Base-by-base conservation (phyloP, 2,113 vertebrate species). In the Steatornis caripensis region DNA sequence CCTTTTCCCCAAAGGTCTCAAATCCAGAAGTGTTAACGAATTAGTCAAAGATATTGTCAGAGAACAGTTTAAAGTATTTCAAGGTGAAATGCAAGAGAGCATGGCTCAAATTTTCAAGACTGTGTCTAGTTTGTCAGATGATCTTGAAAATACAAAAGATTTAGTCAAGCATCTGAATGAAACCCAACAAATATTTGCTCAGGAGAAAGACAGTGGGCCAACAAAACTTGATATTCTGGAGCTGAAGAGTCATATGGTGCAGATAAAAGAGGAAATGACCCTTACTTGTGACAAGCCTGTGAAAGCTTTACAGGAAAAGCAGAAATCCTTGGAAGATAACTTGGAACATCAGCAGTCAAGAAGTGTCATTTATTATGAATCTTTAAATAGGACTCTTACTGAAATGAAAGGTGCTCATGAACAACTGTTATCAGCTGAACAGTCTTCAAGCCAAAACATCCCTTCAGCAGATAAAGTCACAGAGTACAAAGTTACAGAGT, bases 61-160 rank as follows among this genome's bases (percentile, higher is more conserved):
- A 94, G 95, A 98, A 77, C 97, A 98, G 68, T 84, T 98, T 16
- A 96, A 98, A 90, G 30, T 76, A 55, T 97, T 98, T 91, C 96
- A 98, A 93, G 88, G 36, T 53, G 97, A 97, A 70, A 96, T 97
- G 70, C 96, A 98, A 89, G 98, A 98, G 32, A 98, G 57, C 4
- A 41, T 97, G 30, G 97, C 98, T 37, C 98, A 98, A 3, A 87
- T 98, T 81, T 98, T 98, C 88, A 98, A 98, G 94, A 98, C 97
- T 23, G 27, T 98, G 37, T 98, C 98, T 45, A 91, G 88, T 64
- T 77, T 98, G 37, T 98, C 98, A 37, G 48, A 97, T 45, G 98
- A 98, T 27, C 96, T 98, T 66, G 97, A 98, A 97, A 98, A 87
- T 49, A 97, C 97, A 3, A 98, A 96, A 75, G 95, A 97, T 68